Percentiles rank a stretch among this genome's conserved stretches.
Evolutionary conservation across 2,113 vertebrate species (phyloP).

Genomic region (Carlito syrichta): DNA sequence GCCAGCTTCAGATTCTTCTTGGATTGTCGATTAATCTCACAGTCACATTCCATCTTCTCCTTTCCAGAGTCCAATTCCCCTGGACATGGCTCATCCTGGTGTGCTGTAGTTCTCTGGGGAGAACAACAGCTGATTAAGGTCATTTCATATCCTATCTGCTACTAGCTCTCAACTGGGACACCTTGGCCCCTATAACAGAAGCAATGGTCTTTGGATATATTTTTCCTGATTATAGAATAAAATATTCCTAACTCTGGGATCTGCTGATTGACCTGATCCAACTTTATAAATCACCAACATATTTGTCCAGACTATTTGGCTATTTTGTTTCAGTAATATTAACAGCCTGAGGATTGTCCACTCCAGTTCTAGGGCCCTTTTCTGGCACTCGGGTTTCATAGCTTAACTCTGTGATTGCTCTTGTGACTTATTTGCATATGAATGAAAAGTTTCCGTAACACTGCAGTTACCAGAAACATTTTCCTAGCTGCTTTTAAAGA

Average conservation of each 20-base stretch:
- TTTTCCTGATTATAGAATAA: not conserved
- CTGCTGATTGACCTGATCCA: not conserved
- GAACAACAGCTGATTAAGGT: not conserved
- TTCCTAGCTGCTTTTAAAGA: not conserved
- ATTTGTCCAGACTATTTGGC: not conserved
- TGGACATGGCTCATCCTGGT: not conserved
- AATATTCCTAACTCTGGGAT: not conserved
- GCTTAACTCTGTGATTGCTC: not conserved
- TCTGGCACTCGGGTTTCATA: not conserved
- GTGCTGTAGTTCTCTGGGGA: not conserved
- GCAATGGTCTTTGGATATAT: not conserved
- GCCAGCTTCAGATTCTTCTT: not conserved
- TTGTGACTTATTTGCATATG: not conserved
- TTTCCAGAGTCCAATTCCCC: not conserved
- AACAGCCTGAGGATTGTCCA: not conserved
- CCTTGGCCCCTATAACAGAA: not conserved
- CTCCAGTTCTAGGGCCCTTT: not conserved
- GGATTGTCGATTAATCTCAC: not conserved
- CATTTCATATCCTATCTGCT: not conserved
- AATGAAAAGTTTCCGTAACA: not conserved
- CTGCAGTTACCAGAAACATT: not conserved
- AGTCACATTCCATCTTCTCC: not conserved
- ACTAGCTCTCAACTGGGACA: not conserved
- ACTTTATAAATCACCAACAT: not conserved
- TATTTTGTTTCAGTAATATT: not conserved